Evolutionary conservation across 2,888 invertebrate genomes (phyloP).

Genomic region (Ophion costatus): DNA sequence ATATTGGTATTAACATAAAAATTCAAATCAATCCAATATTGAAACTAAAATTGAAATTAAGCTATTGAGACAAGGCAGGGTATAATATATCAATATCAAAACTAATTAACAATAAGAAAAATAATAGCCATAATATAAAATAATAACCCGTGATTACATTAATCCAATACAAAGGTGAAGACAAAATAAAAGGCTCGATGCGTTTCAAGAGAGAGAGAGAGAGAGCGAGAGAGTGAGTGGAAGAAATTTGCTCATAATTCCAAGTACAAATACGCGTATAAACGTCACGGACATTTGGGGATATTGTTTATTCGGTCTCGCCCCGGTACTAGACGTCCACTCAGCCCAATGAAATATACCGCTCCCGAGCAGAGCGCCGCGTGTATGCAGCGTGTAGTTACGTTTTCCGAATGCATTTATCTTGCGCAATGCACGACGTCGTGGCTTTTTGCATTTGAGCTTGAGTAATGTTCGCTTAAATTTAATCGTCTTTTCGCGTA

Average conservation of each 20-base stretch:
- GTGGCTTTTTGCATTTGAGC: conserved; percentile 12
- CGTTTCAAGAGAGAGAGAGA: neutral
- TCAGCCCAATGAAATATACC: conserved; percentile 65
- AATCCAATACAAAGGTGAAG: too few relatives aligned
- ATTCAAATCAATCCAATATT: too few relatives aligned
- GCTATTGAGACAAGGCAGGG: too few relatives aligned
- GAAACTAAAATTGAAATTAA: too few relatives aligned
- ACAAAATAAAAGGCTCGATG: too few relatives aligned
- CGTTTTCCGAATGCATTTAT: conserved; percentile 58
- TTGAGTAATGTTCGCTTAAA: neutral
- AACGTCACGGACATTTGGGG: conserved; percentile 67
- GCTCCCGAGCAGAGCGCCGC: conserved; percentile 32
- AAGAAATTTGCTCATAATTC: conserved; percentile 61
- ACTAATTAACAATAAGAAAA: too few relatives aligned
- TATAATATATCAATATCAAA: too few relatives aligned
- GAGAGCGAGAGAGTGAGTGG: neutral
- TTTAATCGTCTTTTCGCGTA: conserved; percentile 2
- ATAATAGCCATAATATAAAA: too few relatives aligned
- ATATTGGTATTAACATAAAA: too few relatives aligned
- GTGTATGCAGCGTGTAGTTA: conserved; percentile 45
- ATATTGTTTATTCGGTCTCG: conserved; percentile 62
- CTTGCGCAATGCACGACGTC: conserved; percentile 25
- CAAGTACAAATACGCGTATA: conserved; percentile 63
- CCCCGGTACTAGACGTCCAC: conserved; percentile 61
- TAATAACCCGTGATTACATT: too few relatives aligned